Conservation (phyloP, 2,888 invertebrate genomes). For the Calliphora vomitoria region DNA sequence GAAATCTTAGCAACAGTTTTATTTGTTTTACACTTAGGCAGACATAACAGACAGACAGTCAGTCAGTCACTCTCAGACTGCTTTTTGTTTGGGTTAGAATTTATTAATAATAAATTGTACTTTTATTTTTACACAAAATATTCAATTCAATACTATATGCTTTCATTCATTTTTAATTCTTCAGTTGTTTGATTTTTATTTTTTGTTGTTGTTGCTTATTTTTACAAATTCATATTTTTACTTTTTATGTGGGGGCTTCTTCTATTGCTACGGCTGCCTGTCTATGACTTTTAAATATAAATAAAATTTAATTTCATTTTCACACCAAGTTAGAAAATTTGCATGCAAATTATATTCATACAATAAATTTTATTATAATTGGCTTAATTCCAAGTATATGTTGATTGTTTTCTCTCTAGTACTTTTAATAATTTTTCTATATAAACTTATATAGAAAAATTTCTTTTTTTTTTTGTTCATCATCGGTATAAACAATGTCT, state of each 20-base stretch:
- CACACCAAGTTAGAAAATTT: conserved; percentile 67
- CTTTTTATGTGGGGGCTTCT: conserved; percentile 25
- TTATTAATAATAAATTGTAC: not conserved
- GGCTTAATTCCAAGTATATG: conserved; percentile 65
- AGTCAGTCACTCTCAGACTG: too few species aligned
- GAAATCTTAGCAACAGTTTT: too few species aligned
- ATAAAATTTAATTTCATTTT: conserved; percentile 67
- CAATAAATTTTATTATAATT: conserved; percentile 62
- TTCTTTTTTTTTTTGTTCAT: not conserved
- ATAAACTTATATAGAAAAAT: too few species aligned
- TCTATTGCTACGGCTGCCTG: conserved; percentile 2
- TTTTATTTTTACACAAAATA: conserved; percentile 7
- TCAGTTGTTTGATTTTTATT: not conserved
- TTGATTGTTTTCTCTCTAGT: conserved; percentile 46
- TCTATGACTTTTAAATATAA: conserved; percentile 46
- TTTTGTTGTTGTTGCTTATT: not conserved
- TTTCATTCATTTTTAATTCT: conserved; percentile 13
- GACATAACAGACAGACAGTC: too few species aligned
- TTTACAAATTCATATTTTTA: conserved; percentile 7
- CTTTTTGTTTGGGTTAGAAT: too few species aligned
- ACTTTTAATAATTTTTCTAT: conserved; percentile 41
- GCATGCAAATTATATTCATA: conserved; percentile 66
- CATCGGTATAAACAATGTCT: not conserved
- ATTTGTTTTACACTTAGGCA: too few species aligned
- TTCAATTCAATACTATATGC: not conserved